Evolutionary conservation across 2,797 vertebrate species (phyloP).

Genomic region (Cuculus canorus): DNA sequence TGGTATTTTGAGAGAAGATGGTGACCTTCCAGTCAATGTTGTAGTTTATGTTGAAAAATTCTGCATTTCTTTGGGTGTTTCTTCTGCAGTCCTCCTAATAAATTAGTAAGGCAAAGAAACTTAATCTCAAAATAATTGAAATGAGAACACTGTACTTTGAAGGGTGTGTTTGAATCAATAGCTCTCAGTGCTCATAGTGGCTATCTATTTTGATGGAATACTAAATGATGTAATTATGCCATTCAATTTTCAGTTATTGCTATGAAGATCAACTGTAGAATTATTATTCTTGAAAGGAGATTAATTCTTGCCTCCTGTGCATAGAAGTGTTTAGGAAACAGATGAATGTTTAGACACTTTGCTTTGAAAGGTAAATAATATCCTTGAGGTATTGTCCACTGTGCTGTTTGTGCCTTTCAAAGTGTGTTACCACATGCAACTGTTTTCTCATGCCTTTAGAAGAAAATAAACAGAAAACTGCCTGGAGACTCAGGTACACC

Average conservation of each 20-base stretch:
- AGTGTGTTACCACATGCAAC: not conserved
- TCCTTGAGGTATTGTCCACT: conserved; percentile 10
- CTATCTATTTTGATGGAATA: not conserved
- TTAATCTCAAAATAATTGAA: not conserved
- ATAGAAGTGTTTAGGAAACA: not conserved
- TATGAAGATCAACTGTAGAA: not conserved
- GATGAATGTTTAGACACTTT: not conserved
- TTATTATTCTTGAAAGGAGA: conserved; percentile 13
- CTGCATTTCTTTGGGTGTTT: not conserved
- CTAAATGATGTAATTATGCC: not conserved
- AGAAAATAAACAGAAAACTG: not conserved
- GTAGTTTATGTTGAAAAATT: not conserved
- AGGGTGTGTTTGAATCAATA: not conserved
- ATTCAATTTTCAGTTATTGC: not conserved
- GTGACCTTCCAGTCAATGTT: not conserved
- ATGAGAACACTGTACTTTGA: not conserved
- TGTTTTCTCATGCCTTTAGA: not conserved
- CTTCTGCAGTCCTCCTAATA: not conserved
- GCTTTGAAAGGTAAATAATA: conserved; percentile 28
- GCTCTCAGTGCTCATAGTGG: not conserved
- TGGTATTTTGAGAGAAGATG: not conserved
- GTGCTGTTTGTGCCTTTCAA: not conserved
- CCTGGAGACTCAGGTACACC: conserved; percentile 17
- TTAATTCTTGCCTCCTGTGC: not conserved
- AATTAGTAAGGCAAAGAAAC: not conserved